Base-by-base conservation (phyloP, 2,888 invertebrate species). In the Macaria notata region DNA sequence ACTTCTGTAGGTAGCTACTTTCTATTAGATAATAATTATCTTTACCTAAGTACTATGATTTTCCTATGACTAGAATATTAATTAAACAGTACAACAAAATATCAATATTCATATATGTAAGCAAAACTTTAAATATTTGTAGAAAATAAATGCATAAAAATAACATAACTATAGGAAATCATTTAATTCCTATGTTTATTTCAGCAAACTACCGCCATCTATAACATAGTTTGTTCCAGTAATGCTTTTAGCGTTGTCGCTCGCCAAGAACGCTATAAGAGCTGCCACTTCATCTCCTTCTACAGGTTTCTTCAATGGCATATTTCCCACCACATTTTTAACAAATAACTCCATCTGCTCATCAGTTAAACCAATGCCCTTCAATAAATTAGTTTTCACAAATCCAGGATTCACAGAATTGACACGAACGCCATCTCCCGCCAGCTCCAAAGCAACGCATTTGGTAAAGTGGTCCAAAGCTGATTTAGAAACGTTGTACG, bases 371-470 rank as follows among this genome's bases (percentile, higher is more conserved):
- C 88, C 88, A 0, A 94, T 92, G 61, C 94, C 92, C 78, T 94
- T 95, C 67, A 98, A 95, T 30, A 98, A 81, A 78, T 97, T 95
- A 0, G 98, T 98, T 41, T 95, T 86, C 3, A 96, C 94, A 1
- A 98, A 98, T n/a, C 98, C 98, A n/a, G 98, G 98, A 83, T 97
- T 98, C 0, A 98, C 96, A 39, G 95, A 93, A 81, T 98, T 98
- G 0, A 97, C 97, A 57, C 98, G 92, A 0, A 98, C 95, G 66
- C 95, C 94, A 77, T 96, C 95, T 0, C 93, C 72, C 33, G 96
- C 97, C 55, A 97, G 84, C 72, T 97, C 98, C 48, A 99, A 86
- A 1, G 99, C 98, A 9, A 95, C 92, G 78, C 98, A 98, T 78
- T 95, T 94, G 0, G 99, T 99, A 70, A 99, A 95, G 75, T 99